These are phyloP conservation scores for Eira barbara DNA, from an alignment of 2,113 vertebrate genomes.

Conservation along the genomic window DNA sequence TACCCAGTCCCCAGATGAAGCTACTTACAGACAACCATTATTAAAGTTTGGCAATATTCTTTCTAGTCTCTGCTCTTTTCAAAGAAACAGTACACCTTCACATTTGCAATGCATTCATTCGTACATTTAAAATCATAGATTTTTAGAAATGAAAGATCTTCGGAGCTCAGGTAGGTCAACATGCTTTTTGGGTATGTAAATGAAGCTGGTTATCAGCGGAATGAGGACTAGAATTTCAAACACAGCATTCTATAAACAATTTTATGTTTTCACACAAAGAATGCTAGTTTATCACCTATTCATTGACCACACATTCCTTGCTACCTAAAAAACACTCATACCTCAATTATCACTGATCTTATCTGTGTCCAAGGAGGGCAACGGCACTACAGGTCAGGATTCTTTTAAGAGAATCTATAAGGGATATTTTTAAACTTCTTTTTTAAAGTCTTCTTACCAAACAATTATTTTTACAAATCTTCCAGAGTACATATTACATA, in stretches of 20 bases:
- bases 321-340: background rate
- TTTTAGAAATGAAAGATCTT: background rate
- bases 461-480: background rate
- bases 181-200: background rate
- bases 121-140: background rate
- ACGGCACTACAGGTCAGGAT: background rate
- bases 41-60: background rate
- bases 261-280: background rate
- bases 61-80: background rate
- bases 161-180: background rate
- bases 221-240: slow-evolving; percentile 15
- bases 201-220: background rate
- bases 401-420: background rate
- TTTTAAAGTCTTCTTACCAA: background rate
- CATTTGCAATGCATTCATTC: background rate
- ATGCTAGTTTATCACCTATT: background rate
- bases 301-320: background rate
- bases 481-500: background rate
- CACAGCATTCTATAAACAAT: background rate
- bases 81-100: slow-evolving; percentile 10
- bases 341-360: background rate
- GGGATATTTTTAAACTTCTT: background rate
- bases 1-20: background rate
- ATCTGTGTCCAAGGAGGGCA: background rate
- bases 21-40: background rate